Conservation (phyloP, 2,888 invertebrate species). For the Ochropacha duplaris region DNA sequence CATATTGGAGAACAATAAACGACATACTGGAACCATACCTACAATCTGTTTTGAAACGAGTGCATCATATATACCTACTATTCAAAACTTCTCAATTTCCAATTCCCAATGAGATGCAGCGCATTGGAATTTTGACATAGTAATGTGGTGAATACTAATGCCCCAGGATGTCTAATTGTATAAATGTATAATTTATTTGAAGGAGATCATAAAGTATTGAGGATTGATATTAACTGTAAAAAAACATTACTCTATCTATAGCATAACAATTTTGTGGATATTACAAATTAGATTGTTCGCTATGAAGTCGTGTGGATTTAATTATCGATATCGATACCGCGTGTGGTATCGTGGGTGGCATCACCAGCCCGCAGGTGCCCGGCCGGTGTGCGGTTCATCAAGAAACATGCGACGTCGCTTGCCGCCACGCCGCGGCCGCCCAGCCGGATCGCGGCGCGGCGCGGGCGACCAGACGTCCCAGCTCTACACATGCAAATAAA, state of each 20-base stretch:
- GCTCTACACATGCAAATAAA: constrained; percentile 65
- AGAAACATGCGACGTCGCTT: constrained; percentile 30
- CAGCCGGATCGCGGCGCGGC: constrained; percentile 33
- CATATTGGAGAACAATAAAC: constrained; percentile 60
- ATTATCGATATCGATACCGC: constrained; percentile 41
- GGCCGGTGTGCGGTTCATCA: constrained; percentile 46
- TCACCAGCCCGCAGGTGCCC: constrained; percentile 57
- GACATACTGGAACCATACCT: constrained; percentile 27
- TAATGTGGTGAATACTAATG: constrained; percentile 18
- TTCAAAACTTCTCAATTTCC: constrained; percentile 25
- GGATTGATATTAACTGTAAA: neutral
- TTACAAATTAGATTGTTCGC: neutral
- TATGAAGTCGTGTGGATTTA: neutral
- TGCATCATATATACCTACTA: constrained; percentile 11
- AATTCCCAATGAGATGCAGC: constrained; percentile 5
- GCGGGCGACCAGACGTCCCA: constrained; percentile 42
- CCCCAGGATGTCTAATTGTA: constrained; percentile 6
- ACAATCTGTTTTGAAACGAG: constrained; percentile 9
- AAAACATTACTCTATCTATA: neutral
- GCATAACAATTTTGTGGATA: neutral
- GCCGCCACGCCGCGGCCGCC: constrained; percentile 36
- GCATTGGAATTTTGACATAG: constrained; percentile 20
- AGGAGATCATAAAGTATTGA: neutral
- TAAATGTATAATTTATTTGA: neutral
- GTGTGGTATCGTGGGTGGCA: constrained; percentile 10